phyloP scores from a whole-genome alignment of 1,140 invertebrate species.

The Portunus trituberculatus region DNA sequence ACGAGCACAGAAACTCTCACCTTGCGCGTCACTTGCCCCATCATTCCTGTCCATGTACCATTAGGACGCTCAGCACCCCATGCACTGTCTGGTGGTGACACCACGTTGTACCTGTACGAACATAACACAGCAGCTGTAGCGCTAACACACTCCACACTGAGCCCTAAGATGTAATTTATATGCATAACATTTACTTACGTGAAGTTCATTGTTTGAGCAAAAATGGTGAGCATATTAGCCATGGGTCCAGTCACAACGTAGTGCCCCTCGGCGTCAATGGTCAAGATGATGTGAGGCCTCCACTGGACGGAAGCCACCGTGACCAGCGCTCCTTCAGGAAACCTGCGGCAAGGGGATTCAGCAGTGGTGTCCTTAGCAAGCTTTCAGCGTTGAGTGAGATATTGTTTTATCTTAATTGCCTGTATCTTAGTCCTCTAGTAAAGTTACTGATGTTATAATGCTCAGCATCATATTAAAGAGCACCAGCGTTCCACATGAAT shows the following conservation, averaged over 20 bases:
- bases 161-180: not conserved
- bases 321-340: not conserved
- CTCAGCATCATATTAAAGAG: too few relatives aligned
- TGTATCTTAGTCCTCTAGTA: too few relatives aligned
- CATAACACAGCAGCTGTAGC: not conserved
- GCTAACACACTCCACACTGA: not conserved
- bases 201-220: slow-evolving; percentile 35
- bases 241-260: not conserved
- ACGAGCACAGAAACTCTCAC: not conserved
- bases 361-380: too few relatives aligned
- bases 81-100: not conserved
- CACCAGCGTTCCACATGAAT: too few relatives aligned
- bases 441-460: too few relatives aligned
- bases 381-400: too few relatives aligned
- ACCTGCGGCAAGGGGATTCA: not conserved
- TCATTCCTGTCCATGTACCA: slow-evolving; percentile 24
- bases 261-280: not conserved
- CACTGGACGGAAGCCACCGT: not conserved
- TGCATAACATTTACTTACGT: not conserved
- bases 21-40: slow-evolving; percentile 33
- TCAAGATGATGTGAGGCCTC: not conserved
- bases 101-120: slow-evolving; percentile 3
- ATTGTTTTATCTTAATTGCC: too few relatives aligned
- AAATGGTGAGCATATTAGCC: not conserved
- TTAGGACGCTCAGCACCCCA: not conserved